Base-by-base conservation (phyloP, 2,888 invertebrate genomes). In the Drosophila subsilvestris region DNA sequence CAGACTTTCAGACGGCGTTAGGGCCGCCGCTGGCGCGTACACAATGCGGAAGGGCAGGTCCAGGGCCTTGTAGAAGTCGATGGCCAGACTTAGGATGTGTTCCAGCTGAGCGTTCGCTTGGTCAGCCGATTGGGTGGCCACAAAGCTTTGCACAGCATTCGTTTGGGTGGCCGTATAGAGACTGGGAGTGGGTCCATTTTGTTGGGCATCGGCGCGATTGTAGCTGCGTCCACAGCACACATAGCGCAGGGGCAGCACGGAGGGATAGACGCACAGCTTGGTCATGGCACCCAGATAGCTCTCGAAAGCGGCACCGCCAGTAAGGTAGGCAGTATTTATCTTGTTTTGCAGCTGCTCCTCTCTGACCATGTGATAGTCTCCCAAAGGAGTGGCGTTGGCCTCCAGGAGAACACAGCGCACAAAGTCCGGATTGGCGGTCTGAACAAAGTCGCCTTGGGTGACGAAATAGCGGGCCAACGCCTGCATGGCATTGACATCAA, bases 371-470 rank as follows among this genome's bases (percentile, higher is more conserved):
- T 95, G 93, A 78, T 95, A 95, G 10, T 94, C 92, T n/a, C 92
- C 86, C 42, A 92, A 83, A 78, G 95, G 92, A 3, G 93, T 93
- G 47, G 94, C 95, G 94, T 53, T 96, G 0, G 85, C 86, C 92
- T 97, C 97, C 7, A 96, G 92, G 4, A 97, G 92, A 2, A 96
- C 92, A 88, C 95, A 96, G 61, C 95, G 94, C 6, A 94, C 93
- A 92, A 97, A 97, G 92, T 97, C 97, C 0, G 96, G 93, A 90
- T 96, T 96, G 0, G 95, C 94, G 80, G 96, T 94, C 84, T 95
- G 94, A 0, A 93, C 89, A 87, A 94, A 96, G n/a, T 93, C 90
- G 8, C 93, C 91, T 1, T 93, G 91, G 22, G 92, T 91, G 0
- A 88, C 79, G 58, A 92, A 89, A 55, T 92, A 88, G 1, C 92